Base-by-base conservation (phyloP, 2,888 invertebrate species). In the Timema podura region DNA sequence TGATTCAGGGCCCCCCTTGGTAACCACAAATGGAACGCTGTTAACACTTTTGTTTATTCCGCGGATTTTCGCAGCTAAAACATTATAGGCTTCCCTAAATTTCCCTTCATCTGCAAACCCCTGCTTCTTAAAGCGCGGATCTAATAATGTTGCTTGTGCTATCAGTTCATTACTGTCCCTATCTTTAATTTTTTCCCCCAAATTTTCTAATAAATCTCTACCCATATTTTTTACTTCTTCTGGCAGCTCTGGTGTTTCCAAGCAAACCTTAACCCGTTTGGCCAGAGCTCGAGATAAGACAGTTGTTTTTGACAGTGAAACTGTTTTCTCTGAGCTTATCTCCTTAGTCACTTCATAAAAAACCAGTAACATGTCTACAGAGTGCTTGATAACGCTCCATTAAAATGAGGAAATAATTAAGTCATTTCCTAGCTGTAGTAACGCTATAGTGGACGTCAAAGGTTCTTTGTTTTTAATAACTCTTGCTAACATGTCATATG, bases 311-410 rank as follows among this genome's bases (percentile, higher is more conserved):
- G 13, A 16, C 16, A 57, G 70, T n/a, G 68, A 57, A 6, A 73
- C 71, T 51, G 71, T 71, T 8, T 70, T 70, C 49, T 74, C 71
- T 6, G 68, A 64, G 48, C 71, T 73, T 47, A 74, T 45, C n/a
- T 65, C 45, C 5, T 64, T 44, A n/a, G 68, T 73, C 3, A 71
- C 45, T 64, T 73, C 73, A 44, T 74, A 67, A 48, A 74, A 73
- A 11, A 68, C 71, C n/a, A 69, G 68, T 8, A 74, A 65, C 48
- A 72, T 68, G 10, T 59, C n/a, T 47, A 69, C 68, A 70, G 69
- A 48, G 64, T 57, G 61, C 68, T 51, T 69, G 70, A 64, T 67
- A 57, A 59, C 66, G 49, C 59, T 67, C 66, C 66, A 65, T 68
- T 72, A 70, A 65, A n/a, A n/a, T n/a, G 70, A 30, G 57, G 70